Conservation (phyloP, 2,797 vertebrate species). For the Sebastolobus altivelis region DNA sequence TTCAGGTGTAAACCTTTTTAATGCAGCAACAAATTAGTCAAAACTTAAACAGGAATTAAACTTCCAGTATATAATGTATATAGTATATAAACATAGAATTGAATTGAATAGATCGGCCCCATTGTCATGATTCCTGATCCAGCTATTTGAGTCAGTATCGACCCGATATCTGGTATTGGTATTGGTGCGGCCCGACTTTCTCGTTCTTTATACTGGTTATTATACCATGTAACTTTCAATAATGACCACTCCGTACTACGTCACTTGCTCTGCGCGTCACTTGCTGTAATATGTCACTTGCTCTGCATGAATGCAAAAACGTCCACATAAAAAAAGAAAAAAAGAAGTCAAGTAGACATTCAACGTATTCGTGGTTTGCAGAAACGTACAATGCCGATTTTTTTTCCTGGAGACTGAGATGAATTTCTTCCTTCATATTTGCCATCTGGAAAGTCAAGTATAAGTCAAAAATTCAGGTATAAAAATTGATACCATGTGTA, state of each 20-base stretch:
- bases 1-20: too few species aligned
- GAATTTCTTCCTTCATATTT: not conserved
- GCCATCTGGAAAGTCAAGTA: not conserved
- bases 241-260: too few species aligned
- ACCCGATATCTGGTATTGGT: too few species aligned
- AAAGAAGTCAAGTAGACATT: not conserved
- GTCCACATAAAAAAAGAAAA: not conserved
- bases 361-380: not conserved
- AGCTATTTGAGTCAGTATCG: too few species aligned
- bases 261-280: rapidly evolving
- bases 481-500: not conserved
- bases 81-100: too few species aligned
- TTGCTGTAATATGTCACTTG: not conserved
- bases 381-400: not conserved
- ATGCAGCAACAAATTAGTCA: too few species aligned
- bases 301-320: not conserved
- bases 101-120: too few species aligned
- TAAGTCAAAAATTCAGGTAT: not conserved
- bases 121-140: too few species aligned
- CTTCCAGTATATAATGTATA: too few species aligned
- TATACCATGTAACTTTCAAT: not conserved
- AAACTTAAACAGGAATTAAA: too few species aligned
- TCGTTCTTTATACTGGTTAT: not conserved
- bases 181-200: too few species aligned
- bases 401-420: not conserved